Base-by-base conservation (phyloP, 2,797 vertebrate species). In the Premnoplex brunnescens region DNA sequence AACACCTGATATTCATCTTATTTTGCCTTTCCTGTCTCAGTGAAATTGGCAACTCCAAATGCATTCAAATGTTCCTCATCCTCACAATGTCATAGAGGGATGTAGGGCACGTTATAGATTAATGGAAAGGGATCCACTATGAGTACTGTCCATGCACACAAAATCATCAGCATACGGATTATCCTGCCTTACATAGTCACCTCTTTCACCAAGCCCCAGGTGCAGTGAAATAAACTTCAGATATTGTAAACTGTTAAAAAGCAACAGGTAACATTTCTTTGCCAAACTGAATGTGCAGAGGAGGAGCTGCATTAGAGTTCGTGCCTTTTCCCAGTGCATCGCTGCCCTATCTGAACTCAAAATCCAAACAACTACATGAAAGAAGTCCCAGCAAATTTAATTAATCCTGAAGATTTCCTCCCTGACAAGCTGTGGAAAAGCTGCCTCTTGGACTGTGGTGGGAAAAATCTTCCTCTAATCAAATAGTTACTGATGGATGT, bases 391-490 rank as follows among this genome's bases (percentile, higher is more conserved):
- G 66, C 2, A 83, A 80, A 80, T 80, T 43, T 19, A 81, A 88
- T 64, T 84, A 85, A 69, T 92, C 56, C 58, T 75, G 79, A 73
- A 86, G 82, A 81, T 86, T 91, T 86, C 71, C 63, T 92, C 48
- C 17, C 66, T 81, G 85, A 69, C 64, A 56, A 49, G 32, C 67
- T 59, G 49, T 89, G 74, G 55, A 91, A 95, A 93, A 88, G 23
- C 63, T 94, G 82, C 62, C 39, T 88, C 44, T 84, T 41, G 32
- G 51, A 26, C 63, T 66, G 44, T 22, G 66, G n/a, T 88, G 79
- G 83, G 82, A 92, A 88, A 85, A 62, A n/a, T 80, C 73, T 91
- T 86, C 43, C 30, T 91, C 69, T 93, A 87, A 83, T 89, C 72
- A 85, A 71, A 58, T 91, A 19, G 17, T 56, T 91, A 60, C 52